These are phyloP conservation scores for Hyposoter dolosus DNA, from an alignment of 2,888 invertebrate genomes.

Conservation along the genomic window DNA sequence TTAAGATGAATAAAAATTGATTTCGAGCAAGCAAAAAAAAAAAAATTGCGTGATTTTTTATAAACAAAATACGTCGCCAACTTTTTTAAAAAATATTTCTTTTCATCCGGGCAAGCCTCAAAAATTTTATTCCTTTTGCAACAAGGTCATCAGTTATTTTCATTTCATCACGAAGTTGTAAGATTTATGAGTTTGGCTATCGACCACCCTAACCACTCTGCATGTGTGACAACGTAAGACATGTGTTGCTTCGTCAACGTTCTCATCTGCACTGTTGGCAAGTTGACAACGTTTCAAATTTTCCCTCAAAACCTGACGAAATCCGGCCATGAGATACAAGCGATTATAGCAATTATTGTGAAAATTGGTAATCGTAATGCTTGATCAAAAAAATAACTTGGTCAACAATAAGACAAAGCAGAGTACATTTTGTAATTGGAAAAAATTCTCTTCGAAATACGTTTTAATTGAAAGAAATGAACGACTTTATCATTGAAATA, in stretches of 20 bases:
- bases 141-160: neutral
- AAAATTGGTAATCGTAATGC: neutral
- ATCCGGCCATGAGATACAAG: neutral
- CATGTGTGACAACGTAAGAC: slow-evolving; percentile 35
- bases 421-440: neutral
- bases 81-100: neutral
- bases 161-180: neutral
- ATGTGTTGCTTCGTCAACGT: slow-evolving; percentile 11
- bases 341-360: neutral
- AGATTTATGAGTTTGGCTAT: slow-evolving; percentile 38
- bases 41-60: neutral
- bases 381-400: neutral
- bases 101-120: neutral
- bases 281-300: slow-evolving; percentile 13
- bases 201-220: slow-evolving; percentile 29
- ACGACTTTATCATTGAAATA: neutral
- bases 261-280: slow-evolving; percentile 34
- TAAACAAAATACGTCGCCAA: neutral
- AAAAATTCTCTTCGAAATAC: neutral
- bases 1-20: neutral
- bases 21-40: neutral
- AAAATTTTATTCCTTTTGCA: neutral
- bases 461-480: neutral
- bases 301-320: neutral
- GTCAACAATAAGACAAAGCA: neutral